Conservation (phyloP, 2,113 vertebrate genomes). For the Baryphthengus martii region DNA sequence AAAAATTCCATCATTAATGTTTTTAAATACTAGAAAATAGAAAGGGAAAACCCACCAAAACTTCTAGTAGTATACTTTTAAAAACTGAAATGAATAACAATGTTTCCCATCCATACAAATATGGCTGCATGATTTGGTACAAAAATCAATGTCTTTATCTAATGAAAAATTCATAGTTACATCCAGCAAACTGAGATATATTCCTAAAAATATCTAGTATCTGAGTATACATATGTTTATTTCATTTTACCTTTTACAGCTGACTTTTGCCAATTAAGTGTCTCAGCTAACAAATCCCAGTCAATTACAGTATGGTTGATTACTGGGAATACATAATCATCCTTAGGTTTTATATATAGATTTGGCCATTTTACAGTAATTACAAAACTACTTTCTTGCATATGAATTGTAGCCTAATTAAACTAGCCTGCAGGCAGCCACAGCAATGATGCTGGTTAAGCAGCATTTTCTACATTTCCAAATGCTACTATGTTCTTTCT, state of each 20-base stretch:
- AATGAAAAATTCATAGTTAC: neutral
- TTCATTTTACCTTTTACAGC: conserved; percentile 14
- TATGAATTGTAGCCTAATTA: conserved; percentile 76
- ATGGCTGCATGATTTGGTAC: neutral
- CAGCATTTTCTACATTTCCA: conserved; percentile 64
- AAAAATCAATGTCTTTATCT: neutral
- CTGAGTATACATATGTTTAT: neutral
- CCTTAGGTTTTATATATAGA: conserved; percentile 41
- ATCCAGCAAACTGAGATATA: neutral
- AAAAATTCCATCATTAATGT: neutral
- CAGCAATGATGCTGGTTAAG: conserved; percentile 58
- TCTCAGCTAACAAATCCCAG: conserved; percentile 14
- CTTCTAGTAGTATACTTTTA: neutral
- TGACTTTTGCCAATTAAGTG: conserved; percentile 20
- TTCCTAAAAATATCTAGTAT: neutral
- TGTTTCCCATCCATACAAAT: neutral
- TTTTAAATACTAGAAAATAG: neutral
- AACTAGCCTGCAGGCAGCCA: conserved; percentile 57
- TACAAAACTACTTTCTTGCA: conserved; percentile 59
- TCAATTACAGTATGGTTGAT: conserved; percentile 29
- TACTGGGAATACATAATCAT: conserved; percentile 17
- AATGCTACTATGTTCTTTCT: conserved; percentile 28
- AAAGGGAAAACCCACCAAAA: neutral
- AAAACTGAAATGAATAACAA: neutral
- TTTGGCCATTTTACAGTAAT: conserved; percentile 72